Evolutionary conservation across 2,888 invertebrate genomes (phyloP).

Genomic region (Tetragnatha montana): DNA sequence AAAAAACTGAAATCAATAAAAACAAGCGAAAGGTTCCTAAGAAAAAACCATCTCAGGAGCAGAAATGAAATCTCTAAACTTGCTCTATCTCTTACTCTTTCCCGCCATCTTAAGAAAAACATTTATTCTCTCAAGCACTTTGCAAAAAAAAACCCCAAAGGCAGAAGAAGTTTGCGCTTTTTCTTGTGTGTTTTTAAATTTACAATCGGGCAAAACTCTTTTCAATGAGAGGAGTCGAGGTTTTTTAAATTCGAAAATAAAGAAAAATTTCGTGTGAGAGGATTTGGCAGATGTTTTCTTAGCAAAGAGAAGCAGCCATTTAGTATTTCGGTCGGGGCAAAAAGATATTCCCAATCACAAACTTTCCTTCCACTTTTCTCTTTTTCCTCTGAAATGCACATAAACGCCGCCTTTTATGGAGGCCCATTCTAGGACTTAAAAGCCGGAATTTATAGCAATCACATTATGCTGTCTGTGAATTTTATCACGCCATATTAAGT

Average conservation of each 20-base stretch:
- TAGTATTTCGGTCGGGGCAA: neutral
- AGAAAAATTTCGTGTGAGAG: neutral
- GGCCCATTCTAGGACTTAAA: neutral
- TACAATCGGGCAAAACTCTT: neutral
- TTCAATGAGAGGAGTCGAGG: neutral
- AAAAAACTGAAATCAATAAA: neutral
- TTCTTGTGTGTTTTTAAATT: neutral
- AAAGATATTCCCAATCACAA: neutral
- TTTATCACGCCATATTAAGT: neutral
- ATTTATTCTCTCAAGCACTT: conserved; percentile 22
- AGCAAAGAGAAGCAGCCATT: neutral
- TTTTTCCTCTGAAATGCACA: neutral
- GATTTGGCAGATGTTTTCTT: neutral
- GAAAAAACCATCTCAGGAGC: conserved; percentile 15
- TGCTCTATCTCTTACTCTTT: conserved; percentile 25
- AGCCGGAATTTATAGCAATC: neutral
- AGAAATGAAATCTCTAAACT: conserved; percentile 32
- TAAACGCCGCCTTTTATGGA: neutral
- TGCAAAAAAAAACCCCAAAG: neutral
- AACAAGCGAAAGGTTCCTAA: neutral
- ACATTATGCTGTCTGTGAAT: neutral
- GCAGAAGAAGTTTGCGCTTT: neutral
- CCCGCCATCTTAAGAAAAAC: conserved; percentile 29
- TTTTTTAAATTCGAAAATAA: neutral
- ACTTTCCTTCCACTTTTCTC: neutral